Percentiles rank a stretch among this genome's conserved stretches.
phyloP scores from a whole-genome alignment of 2,888 invertebrate species.

The Mythimna vitellina region DNA sequence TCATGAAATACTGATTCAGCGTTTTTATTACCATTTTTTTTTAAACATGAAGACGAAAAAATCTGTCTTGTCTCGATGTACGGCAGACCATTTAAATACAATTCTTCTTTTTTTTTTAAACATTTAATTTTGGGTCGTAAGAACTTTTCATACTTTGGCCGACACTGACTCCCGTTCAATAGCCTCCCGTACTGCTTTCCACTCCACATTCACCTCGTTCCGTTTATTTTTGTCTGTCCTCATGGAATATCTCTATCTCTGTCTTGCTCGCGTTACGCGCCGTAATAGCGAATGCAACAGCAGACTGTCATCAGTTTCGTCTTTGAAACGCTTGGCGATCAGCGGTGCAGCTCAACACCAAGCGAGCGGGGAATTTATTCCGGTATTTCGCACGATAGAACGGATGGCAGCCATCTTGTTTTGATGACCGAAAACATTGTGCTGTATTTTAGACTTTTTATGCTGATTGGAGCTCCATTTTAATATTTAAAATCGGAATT shows the following conservation, averaged over 20 bases:
- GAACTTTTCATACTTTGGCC: conserved; percentile 13
- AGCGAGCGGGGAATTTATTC: conserved; percentile 80
- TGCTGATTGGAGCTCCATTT: not conserved
- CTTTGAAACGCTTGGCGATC: conserved; percentile 64
- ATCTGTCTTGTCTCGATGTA: not conserved
- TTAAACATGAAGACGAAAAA: not conserved
- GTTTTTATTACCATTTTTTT: not conserved
- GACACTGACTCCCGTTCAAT: conserved; percentile 73
- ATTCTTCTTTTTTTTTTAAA: conserved; percentile 16
- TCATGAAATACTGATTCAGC: not conserved
- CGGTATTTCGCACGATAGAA: conserved; percentile 76
- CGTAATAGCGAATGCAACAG: conserved; percentile 66
- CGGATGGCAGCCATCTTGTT: conserved; percentile 78
- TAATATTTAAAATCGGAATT: not conserved
- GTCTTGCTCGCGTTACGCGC: conserved; percentile 61
- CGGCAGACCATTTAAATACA: not conserved
- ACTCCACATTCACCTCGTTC: conserved; percentile 84
- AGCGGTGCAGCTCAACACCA: conserved; percentile 71
- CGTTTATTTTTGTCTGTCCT: conserved; percentile 67
- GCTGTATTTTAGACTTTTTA: conserved; percentile 23
- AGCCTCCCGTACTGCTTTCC: conserved; percentile 76
- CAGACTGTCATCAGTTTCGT: conserved; percentile 64
- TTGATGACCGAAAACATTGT: conserved; percentile 52
- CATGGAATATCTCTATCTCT: conserved; percentile 67
- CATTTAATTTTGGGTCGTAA: not conserved